Percentiles rank a stretch among this genome's conserved stretches.
phyloP scores from a whole-genome alignment of 1,140 invertebrate species.

The Nymphalis io region DNA sequence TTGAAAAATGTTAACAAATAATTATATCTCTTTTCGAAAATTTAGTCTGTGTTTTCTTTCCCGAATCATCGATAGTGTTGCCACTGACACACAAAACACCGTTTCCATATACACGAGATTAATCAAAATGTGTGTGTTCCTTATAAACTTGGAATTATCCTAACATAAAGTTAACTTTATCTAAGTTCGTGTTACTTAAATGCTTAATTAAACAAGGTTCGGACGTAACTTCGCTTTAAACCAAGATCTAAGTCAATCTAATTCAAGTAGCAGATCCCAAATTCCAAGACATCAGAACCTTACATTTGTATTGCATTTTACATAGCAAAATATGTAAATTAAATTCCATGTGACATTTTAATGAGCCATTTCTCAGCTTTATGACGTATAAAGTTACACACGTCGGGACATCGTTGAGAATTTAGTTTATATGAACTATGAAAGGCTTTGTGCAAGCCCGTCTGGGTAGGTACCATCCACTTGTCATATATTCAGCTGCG shows the following conservation, averaged over 20 bases:
- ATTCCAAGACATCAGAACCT: not conserved
- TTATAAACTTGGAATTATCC: not conserved
- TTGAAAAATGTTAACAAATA: no score
- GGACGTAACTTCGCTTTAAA: not conserved
- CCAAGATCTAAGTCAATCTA: not conserved
- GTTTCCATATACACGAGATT: no score
- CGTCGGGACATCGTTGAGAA: not conserved
- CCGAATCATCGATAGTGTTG: no score
- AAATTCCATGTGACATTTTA: not conserved
- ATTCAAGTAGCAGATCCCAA: not conserved
- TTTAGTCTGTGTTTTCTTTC: no score
- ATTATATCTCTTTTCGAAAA: no score
- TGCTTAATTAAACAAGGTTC: slow-evolving; percentile 2
- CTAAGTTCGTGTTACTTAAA: not conserved
- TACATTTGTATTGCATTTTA: not conserved
- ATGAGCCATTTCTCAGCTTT: not conserved
- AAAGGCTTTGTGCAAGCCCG: no score
- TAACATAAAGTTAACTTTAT: not conserved
- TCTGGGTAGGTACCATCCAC: no score
- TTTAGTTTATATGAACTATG: not conserved
- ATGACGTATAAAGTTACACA: not conserved
- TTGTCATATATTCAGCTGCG: not conserved
- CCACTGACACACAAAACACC: no score
- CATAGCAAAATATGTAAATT: not conserved
- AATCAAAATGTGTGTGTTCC: not conserved